These are phyloP conservation scores for Rhingia rostrata DNA, from an alignment of 2,888 invertebrate species.

Conservation along the genomic window DNA sequence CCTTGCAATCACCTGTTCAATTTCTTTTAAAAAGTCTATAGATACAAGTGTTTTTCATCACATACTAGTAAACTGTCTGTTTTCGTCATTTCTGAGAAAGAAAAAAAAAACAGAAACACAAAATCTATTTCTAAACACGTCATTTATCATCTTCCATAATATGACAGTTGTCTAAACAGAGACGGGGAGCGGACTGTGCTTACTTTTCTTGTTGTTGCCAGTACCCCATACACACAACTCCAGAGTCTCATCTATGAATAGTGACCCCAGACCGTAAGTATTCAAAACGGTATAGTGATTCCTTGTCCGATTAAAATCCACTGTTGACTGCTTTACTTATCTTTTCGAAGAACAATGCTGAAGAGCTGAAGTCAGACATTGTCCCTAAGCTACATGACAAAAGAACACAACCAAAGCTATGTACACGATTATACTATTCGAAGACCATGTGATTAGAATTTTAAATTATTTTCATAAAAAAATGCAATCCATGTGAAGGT, in stretches of 20 bases:
- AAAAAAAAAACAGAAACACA: too few species aligned
- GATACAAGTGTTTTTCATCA: too few species aligned
- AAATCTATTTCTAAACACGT: too few species aligned
- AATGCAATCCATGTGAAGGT: constrained; percentile 15
- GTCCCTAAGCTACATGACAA: constrained; percentile 6
- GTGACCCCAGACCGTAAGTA: constrained; percentile 5
- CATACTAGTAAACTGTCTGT: too few species aligned
- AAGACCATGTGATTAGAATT: constrained; percentile 60
- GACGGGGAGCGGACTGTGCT: too few species aligned
- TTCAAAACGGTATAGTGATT: constrained; percentile 12
- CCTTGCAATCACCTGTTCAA: too few species aligned
- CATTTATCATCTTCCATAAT: too few species aligned
- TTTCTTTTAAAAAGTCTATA: too few species aligned
- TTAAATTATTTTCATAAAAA: constrained; percentile 27
- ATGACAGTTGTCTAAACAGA: too few species aligned
- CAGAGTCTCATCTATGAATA: neutral
- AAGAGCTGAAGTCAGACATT: constrained; percentile 10
- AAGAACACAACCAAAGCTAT: constrained; percentile 8
- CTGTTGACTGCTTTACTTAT: constrained; percentile 5
- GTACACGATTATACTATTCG: constrained; percentile 46
- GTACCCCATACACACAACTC: too few species aligned
- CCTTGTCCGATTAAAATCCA: constrained; percentile 19
- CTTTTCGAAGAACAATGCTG: constrained; percentile 8
- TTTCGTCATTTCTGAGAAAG: too few species aligned
- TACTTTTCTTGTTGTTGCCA: too few species aligned